These are phyloP conservation scores for Chaetophractus vellerosus DNA, from an alignment of 2,797 vertebrate genomes.

Conservation along the genomic window DNA sequence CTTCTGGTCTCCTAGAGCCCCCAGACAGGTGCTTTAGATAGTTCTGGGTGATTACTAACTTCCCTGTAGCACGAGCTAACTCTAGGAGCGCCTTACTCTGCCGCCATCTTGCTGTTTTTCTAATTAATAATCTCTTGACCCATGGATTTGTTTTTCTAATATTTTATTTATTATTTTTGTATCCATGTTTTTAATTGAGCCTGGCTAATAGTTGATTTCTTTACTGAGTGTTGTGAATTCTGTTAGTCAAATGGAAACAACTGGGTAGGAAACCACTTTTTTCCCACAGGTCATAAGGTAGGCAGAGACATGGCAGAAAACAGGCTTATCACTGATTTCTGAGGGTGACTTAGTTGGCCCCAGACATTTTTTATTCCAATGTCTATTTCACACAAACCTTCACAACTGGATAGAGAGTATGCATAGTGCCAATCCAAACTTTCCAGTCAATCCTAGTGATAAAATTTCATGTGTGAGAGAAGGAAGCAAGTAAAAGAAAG, in stretches of 20 bases:
- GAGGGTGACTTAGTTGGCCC: background rate
- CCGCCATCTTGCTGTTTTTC: too few relatives aligned
- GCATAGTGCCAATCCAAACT: background rate
- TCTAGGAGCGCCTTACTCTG: too few relatives aligned
- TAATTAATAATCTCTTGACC: background rate
- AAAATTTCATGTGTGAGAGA: background rate
- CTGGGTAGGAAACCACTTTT: background rate
- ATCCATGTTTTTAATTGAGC: background rate
- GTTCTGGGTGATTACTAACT: too few relatives aligned
- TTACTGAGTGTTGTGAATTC: background rate
- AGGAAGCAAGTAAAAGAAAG: background rate
- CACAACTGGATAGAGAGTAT: background rate
- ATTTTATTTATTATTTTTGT: background rate
- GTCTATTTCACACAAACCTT: background rate
- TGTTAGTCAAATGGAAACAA: background rate
- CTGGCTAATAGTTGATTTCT: background rate
- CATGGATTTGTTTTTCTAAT: background rate
- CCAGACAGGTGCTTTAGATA: too few relatives aligned
- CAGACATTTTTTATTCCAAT: background rate
- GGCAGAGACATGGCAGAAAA: background rate
- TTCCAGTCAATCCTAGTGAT: background rate
- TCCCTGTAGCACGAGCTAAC: too few relatives aligned
- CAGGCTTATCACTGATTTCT: background rate
- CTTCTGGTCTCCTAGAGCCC: too few relatives aligned
- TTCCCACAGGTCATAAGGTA: background rate